These are phyloP conservation scores for Nothoprocta perdicaria DNA, from an alignment of 2,113 vertebrate species.

Conservation along the genomic window DNA sequence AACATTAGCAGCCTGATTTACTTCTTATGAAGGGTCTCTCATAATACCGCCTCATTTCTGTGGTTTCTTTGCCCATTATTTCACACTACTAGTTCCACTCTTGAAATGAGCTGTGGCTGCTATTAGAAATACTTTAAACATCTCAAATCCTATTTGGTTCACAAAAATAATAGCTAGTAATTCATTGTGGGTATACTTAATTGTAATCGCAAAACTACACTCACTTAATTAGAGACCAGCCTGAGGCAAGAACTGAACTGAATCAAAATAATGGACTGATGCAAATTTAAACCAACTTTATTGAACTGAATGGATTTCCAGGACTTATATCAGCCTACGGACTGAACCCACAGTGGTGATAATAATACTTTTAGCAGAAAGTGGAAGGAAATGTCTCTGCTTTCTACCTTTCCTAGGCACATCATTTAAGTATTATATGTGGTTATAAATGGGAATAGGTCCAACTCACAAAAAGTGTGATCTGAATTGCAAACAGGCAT, in stretches of 20 bases:
- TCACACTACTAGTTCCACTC: constrained; percentile 35
- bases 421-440: neutral
- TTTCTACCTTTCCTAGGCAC: constrained; percentile 21
- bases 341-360: constrained; percentile 2
- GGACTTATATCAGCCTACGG: constrained; percentile 14
- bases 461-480: neutral
- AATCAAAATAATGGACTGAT: constrained; percentile 55
- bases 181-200: constrained; percentile 48
- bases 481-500: constrained; percentile 31
- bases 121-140: constrained; percentile 36
- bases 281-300: constrained; percentile 47
- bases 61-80: constrained; percentile 49
- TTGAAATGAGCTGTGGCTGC: constrained; percentile 47
- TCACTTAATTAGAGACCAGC: constrained; percentile 54
- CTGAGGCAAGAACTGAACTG: constrained; percentile 40
- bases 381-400: neutral
- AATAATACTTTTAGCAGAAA: constrained; percentile 39
- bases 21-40: constrained; percentile 14
- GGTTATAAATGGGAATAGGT: constrained; percentile 6
- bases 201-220: constrained; percentile 52
- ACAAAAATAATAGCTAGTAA: constrained; percentile 26
- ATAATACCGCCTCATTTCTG: constrained; percentile 16
- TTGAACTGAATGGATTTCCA: constrained; percentile 40
- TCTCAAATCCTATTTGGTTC: constrained; percentile 43
- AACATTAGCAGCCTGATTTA: neutral